Evolutionary conservation across 1,140 invertebrate species (phyloP).

Genomic region (Cotesia chilonis): DNA sequence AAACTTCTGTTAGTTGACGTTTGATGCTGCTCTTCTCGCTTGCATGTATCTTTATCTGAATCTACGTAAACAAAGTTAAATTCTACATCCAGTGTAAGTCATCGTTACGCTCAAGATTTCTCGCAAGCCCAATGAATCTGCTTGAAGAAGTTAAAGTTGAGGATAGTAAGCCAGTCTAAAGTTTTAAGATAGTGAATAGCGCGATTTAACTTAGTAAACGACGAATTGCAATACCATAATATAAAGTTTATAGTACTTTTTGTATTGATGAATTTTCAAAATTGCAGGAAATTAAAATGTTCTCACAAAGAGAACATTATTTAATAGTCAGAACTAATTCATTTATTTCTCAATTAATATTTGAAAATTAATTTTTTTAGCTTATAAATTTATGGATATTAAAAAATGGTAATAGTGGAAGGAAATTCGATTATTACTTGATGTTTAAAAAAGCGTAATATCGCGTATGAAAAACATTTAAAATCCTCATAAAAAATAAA

Average conservation of each 20-base stretch:
- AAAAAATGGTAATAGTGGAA: neutral
- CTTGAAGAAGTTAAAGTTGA: constrained; percentile 5
- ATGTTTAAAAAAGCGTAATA: constrained; percentile 1
- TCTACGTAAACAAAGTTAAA: neutral
- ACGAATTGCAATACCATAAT: neutral
- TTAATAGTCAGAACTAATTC: neutral
- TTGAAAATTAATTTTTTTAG: neutral
- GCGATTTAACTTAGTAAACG: constrained; percentile 11
- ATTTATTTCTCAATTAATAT: neutral
- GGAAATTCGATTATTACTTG: neutral
- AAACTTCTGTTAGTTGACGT: constrained; percentile 3
- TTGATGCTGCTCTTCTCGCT: neutral
- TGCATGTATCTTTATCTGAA: neutral
- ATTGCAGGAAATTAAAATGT: neutral
- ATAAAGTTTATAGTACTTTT: neutral
- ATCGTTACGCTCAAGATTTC: neutral
- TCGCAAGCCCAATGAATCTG: neutral
- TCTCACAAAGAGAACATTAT: neutral
- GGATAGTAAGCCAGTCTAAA: neutral
- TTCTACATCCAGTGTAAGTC: constrained; percentile 6
- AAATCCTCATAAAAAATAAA: neutral
- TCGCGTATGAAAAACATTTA: constrained; percentile 6
- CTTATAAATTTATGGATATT: neutral
- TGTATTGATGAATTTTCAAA: constrained; percentile 11
- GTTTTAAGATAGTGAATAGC: neutral